A percentile compares a stretch with the other conserved stretches of the same genome.
These are phyloP conservation scores for Notolepis coatsorum DNA, from an alignment of 2,797 vertebrate genomes.

Conservation along the genomic window DNA sequence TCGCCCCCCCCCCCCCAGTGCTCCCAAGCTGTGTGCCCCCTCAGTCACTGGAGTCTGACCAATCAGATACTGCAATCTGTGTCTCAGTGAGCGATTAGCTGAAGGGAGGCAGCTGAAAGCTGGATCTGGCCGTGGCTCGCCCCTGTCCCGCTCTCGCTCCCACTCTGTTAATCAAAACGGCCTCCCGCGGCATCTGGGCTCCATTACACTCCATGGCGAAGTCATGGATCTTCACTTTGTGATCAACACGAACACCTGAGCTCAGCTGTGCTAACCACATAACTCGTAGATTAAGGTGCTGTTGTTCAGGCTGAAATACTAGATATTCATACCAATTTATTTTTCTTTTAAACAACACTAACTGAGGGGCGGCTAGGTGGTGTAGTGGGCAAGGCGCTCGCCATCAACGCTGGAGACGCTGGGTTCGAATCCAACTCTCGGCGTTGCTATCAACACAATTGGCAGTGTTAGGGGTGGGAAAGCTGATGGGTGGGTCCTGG, in stretches of 20 bases:
- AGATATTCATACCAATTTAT: no score
- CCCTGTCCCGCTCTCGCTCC: conserved; percentile 62
- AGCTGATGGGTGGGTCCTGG: no score
- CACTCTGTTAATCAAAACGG: conserved; percentile 76
- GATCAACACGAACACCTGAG: conserved; percentile 39
- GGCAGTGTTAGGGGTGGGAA: no score
- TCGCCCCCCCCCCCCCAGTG: conserved; percentile 5
- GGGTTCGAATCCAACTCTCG: no score
- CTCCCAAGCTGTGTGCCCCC: conserved; percentile 9
- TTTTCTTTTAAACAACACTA: no score
- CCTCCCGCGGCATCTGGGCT: conserved; percentile 70
- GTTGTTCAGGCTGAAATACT: not conserved
- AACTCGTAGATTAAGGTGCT: conserved; percentile 8
- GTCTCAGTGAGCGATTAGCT: conserved; percentile 67
- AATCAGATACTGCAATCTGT: conserved; percentile 62
- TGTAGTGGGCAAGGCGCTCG: no score
- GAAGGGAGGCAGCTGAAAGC: conserved; percentile 49
- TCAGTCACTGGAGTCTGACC: conserved; percentile 60
- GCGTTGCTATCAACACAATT: no score
- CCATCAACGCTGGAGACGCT: no score
- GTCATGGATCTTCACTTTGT: conserved; percentile 67
- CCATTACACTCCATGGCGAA: conserved; percentile 63
- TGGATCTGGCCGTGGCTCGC: conserved; percentile 52
- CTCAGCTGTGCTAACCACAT: not conserved
- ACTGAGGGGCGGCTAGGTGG: no score